These are phyloP conservation scores for Aleiodes sp. DNA, from an alignment of 1,140 invertebrate species.

Conservation along the genomic window DNA sequence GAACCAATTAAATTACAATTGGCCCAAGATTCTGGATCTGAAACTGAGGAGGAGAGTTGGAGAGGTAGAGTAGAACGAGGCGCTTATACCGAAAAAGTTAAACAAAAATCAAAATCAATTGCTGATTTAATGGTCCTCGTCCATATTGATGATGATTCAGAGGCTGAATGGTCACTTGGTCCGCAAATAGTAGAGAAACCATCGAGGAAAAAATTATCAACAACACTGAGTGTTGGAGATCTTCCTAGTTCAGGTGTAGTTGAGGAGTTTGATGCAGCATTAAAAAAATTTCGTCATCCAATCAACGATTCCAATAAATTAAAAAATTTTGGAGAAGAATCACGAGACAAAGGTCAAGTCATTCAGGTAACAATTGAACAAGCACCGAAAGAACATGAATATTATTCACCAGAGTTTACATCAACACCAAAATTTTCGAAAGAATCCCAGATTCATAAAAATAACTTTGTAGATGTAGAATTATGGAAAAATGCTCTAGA, in stretches of 20 bases:
- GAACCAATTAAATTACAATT: conserved; percentile 53
- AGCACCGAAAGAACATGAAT: neutral
- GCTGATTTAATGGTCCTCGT: conserved; percentile 80
- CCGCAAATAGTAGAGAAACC: conserved; percentile 51
- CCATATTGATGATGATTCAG: conserved; percentile 75
- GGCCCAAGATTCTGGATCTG: conserved; percentile 67
- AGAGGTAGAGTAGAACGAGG: conserved; percentile 71
- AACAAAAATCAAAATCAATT: conserved; percentile 76
- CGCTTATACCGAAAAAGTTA: conserved; percentile 75
- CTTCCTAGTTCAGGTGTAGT: conserved; percentile 63
- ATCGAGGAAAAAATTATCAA: conserved; percentile 50
- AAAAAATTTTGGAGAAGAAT: neutral
- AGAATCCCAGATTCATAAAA: conserved; percentile 14
- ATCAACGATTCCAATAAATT: conserved; percentile 38
- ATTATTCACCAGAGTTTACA: conserved; percentile 9
- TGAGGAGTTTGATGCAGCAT: conserved; percentile 68
- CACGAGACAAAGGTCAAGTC: neutral
- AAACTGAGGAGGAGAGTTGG: conserved; percentile 77
- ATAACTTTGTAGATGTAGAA: conserved; percentile 47
- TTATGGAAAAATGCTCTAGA: conserved; percentile 57
- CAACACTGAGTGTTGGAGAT: conserved; percentile 69
- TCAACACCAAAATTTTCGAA: conserved; percentile 43
- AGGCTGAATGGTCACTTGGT: conserved; percentile 67
- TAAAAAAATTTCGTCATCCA: conserved; percentile 66
- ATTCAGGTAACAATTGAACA: neutral